Conservation (phyloP, 92 coral and sea anemone species). For the Bergia sp. region DNA sequence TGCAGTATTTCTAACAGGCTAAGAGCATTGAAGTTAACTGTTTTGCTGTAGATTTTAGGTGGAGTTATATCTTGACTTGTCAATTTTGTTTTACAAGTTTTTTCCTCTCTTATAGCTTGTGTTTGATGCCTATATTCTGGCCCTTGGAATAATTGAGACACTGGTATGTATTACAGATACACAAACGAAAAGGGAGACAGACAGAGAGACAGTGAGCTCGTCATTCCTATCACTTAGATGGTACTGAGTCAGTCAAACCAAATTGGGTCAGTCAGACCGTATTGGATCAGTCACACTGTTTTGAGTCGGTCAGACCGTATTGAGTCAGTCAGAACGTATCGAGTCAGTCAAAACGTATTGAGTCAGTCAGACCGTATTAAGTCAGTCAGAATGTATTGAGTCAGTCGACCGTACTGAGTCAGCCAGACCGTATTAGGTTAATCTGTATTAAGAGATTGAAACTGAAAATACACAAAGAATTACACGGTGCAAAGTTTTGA, state of each 20-base stretch:
- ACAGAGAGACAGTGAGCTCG: background rate
- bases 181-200: background rate
- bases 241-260: background rate
- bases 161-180: conserved; percentile 68
- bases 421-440: too few relatives aligned
- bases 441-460: too few relatives aligned
- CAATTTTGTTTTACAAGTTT: background rate
- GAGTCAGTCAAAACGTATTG: background rate
- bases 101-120: conserved; percentile 66
- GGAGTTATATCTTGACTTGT: background rate
- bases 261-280: too few relatives aligned
- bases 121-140: conserved; percentile 83
- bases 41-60: background rate
- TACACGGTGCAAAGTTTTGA: too few relatives aligned
- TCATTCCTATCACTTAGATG: too few relatives aligned
- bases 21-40: too few relatives aligned
- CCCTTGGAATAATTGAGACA: conserved; percentile 88
- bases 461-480: too few relatives aligned
- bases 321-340: background rate
- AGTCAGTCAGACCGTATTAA: too few relatives aligned
- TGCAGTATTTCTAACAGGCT: too few relatives aligned
- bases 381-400: background rate
- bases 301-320: background rate
- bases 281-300: too few relatives aligned
- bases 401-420: too few relatives aligned